Percentiles rank a stretch among this genome's conserved stretches.
These are phyloP conservation scores for Aphelenchoides fujianensis DNA, from an alignment of 1,140 invertebrate species.

Conservation along the genomic window DNA sequence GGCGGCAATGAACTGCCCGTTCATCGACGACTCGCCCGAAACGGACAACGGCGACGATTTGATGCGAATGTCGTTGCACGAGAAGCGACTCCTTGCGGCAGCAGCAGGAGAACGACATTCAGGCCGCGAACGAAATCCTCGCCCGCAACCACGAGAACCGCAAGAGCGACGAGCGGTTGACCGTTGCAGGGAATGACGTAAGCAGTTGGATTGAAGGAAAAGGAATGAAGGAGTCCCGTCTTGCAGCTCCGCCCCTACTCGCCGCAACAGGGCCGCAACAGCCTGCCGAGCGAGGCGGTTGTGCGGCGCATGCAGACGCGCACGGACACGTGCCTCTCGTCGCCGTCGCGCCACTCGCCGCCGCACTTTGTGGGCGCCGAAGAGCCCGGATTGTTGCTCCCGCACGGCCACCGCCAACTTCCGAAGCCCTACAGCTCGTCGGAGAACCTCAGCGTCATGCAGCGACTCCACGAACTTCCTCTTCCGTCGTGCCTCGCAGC, in stretches of 20 bases:
- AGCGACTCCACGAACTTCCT: no score
- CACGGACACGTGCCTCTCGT: background rate
- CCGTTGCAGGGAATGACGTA: background rate
- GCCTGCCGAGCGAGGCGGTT: background rate
- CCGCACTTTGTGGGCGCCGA: background rate
- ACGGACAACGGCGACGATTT: background rate
- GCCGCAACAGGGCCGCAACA: background rate
- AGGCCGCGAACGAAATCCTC: no score
- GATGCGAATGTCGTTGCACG: background rate
- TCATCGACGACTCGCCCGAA: background rate
- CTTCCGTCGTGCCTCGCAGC: no score
- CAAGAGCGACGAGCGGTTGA: background rate
- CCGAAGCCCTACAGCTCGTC: background rate
- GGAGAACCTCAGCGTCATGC: no score
- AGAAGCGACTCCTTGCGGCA: background rate
- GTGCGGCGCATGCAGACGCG: background rate
- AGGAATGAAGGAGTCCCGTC: no score
- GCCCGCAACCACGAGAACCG: background rate
- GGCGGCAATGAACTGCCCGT: background rate
- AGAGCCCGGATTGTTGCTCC: no score
- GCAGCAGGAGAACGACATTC: background rate
- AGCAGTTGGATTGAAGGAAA: no score
- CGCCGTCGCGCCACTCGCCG: background rate
- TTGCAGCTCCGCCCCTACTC: no score
- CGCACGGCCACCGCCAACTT: background rate